A percentile compares a stretch with the other conserved stretches of the same genome.
These are phyloP conservation scores for Ctena decussata DNA, from an alignment of 2,888 invertebrate species.

Conservation along the genomic window DNA sequence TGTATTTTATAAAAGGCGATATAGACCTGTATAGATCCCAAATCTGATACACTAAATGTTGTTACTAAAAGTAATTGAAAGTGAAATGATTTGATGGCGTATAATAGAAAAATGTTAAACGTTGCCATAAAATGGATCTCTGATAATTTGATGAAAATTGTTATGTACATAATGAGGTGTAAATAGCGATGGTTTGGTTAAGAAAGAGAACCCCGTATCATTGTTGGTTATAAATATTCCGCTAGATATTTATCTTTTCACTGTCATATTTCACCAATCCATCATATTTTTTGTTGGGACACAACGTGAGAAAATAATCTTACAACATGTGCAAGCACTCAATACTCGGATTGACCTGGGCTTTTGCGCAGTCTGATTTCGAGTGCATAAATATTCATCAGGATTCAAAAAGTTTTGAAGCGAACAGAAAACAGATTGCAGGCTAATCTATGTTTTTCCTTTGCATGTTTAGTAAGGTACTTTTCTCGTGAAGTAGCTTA, in stretches of 20 bases:
- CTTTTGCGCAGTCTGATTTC: neutral
- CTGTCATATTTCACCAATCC: neutral
- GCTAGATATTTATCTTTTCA: slow-evolving; percentile 1
- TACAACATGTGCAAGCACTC: neutral
- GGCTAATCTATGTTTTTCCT: no score
- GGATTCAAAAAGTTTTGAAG: no score
- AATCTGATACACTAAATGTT: neutral
- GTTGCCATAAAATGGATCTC: slow-evolving; percentile 8
- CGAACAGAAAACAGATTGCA: no score
- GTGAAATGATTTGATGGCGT: slow-evolving; percentile 1
- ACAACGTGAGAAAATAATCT: neutral
- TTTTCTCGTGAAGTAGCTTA: no score
- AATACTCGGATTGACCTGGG: neutral
- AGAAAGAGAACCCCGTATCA: neutral
- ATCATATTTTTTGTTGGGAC: neutral
- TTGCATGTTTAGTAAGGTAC: no score
- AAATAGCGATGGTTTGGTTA: neutral
- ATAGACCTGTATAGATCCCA: neutral
- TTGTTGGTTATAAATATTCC: slow-evolving; percentile 1
- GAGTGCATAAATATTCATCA: no score
- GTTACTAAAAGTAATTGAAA: neutral
- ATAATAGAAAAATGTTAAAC: slow-evolving; percentile 1
- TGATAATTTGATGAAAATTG: neutral
- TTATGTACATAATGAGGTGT: slow-evolving; percentile 9
- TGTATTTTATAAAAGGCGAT: neutral